Base-by-base conservation (phyloP, 2,113 vertebrate species). In the Seriola aureovittata region DNA sequence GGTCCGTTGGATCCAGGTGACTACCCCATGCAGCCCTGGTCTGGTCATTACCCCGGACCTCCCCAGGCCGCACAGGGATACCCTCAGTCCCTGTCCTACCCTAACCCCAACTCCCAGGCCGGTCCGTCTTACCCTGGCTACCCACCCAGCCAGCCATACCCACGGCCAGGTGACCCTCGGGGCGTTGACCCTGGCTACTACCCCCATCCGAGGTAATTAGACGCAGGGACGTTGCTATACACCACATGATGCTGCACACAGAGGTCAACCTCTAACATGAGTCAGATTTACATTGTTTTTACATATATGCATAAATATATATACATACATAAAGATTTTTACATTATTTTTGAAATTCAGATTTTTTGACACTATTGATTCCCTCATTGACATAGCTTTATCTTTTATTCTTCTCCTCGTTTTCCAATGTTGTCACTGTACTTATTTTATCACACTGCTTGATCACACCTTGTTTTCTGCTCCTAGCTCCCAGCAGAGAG, bases 1-100 rank as follows among this genome's bases (percentile, higher is more conserved):
- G 96, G 96, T 70, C 96, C 96, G 0, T 69, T 94, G 76, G 97
- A 98, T 57, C 94, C 96, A 12, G 77, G 92, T 8, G 97, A 98
- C 48, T 97, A 97, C 75, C 94, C 97, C 68, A 90, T 95, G 19
- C 96, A 95, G 46, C 94, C 95, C 7, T 96, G 95, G 88, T 91
- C 94, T 6, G 91, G 93, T 19, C 97, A 96, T 93, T 93, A 93
- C 57, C 83, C 85, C 68, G 96, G 90, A 94, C 97, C 84, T 57
- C 91, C 95, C 69, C 96, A 94, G 84, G 82, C 77, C 95, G 96
- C 75, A 81, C 96, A 40, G 54, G 85, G 75, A 59, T 94, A 92
- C 92, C 87, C 79, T 81, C 94, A 93, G 54, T 64, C 90, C 40
- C 82, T 88, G 0, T 80, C 85, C 44, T 93, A 93, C 73, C 68